A percentile compares a stretch with the other conserved stretches of the same genome.
Conservation (phyloP, 2,888 invertebrate species). For the Spilosoma lubricipeda region DNA sequence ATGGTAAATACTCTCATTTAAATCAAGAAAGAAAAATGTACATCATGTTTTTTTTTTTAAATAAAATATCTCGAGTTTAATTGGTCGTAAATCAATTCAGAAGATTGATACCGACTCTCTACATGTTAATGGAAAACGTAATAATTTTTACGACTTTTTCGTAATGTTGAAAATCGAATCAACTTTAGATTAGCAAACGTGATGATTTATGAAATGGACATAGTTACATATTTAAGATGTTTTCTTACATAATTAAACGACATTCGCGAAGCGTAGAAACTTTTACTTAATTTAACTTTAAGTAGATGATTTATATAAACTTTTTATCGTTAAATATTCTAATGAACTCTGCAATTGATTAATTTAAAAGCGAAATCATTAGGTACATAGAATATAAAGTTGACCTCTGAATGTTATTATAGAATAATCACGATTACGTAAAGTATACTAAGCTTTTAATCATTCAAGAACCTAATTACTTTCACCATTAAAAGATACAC, state of each 20-base stretch:
- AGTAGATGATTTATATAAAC: slow-evolving; percentile 19
- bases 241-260: slow-evolving; percentile 17
- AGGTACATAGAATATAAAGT: slow-evolving; percentile 2
- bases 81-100: slow-evolving; percentile 20
- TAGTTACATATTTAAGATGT: slow-evolving; percentile 20
- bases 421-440: background rate
- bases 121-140: slow-evolving; percentile 18
- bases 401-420: slow-evolving; percentile 7
- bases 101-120: slow-evolving; percentile 22
- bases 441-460: background rate
- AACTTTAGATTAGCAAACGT: slow-evolving; percentile 30
- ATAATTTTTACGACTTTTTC: slow-evolving; percentile 14
- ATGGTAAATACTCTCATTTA: background rate
- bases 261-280: slow-evolving; percentile 12
- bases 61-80: slow-evolving; percentile 14
- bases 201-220: slow-evolving; percentile 15
- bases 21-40: slow-evolving; percentile 1
- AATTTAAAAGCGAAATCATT: slow-evolving; percentile 24
- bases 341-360: slow-evolving; percentile 20
- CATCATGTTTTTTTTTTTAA: background rate
- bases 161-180: slow-evolving; percentile 24
- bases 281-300: slow-evolving; percentile 25
- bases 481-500: background rate
- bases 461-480: background rate
- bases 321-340: slow-evolving; percentile 23